A percentile compares a stretch with the other conserved stretches of the same genome.
Conservation (phyloP, 2,888 invertebrate genomes). For the Diadegma fenestrale region DNA sequence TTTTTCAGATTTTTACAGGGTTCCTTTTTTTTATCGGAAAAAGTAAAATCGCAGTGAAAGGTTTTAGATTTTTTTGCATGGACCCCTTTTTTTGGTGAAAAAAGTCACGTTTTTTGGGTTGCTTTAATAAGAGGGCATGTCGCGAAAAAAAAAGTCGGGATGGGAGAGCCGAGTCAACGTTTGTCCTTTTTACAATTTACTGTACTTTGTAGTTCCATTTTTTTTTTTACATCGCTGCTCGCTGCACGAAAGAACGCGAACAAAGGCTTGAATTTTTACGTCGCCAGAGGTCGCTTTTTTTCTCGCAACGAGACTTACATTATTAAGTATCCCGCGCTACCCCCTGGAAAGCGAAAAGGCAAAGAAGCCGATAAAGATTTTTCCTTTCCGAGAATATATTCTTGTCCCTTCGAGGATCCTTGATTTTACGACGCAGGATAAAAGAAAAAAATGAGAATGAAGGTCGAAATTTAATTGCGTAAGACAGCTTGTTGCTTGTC, state of each 20-base stretch:
- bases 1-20: conserved; percentile 29
- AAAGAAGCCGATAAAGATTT: conserved; percentile 30
- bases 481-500: conserved; percentile 43
- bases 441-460: conserved; percentile 33
- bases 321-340: conserved; percentile 13
- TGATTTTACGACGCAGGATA: conserved; percentile 32
- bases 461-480: conserved; percentile 47
- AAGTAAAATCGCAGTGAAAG: background rate
- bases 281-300: conserved; percentile 10
- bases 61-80: background rate
- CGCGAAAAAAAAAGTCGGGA: background rate
- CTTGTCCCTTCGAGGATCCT: background rate
- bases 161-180: background rate
- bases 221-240: background rate
- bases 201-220: conserved; percentile 15
- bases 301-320: conserved; percentile 19
- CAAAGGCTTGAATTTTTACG: conserved; percentile 29
- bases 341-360: conserved; percentile 22
- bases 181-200: conserved; percentile 19
- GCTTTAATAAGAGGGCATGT: conserved; percentile 12
- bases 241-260: background rate
- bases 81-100: conserved; percentile 21
- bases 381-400: background rate
- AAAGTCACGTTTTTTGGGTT: conserved; percentile 28
- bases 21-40: background rate